phyloP scores from a whole-genome alignment of 2,797 vertebrate genomes.

The Trachurus trachurus region DNA sequence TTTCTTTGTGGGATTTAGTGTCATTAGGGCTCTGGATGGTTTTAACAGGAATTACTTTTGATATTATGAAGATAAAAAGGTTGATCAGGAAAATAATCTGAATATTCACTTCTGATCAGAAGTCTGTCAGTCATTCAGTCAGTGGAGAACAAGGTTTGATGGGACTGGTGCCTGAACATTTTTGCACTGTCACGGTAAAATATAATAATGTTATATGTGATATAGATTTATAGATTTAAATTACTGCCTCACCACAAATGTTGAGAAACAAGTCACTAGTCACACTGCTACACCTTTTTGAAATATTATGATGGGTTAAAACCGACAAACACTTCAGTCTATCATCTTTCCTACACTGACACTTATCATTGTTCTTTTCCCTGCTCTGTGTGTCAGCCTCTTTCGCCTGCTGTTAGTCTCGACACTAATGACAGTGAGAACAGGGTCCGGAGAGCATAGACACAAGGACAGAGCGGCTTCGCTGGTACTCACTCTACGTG shows the following conservation, averaged over 20 bases:
- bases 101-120: not conserved
- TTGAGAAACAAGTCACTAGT: not conserved
- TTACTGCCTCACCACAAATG: not conserved
- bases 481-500: slow-evolving; percentile 92
- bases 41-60: not conserved
- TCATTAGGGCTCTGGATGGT: not conserved
- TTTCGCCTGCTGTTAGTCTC: slow-evolving; percentile 24
- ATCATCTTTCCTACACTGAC: not conserved
- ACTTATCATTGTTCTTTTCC: not conserved
- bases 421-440: slow-evolving; percentile 42
- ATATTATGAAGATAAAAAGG: too few species aligned
- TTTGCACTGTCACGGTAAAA: not conserved
- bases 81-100: not conserved
- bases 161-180: too few species aligned
- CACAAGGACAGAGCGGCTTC: slow-evolving; percentile 34
- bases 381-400: not conserved
- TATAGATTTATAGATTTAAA: not conserved
- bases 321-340: not conserved
- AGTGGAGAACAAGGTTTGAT: too few species aligned
- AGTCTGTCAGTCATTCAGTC: too few species aligned
- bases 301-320: not conserved
- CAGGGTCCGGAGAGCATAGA: slow-evolving; percentile 26
- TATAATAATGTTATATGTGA: not conserved
- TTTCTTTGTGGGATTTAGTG: too few species aligned
- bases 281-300: not conserved